Percentiles rank a stretch among this genome's conserved stretches.
phyloP scores from a whole-genome alignment of 2,797 vertebrate species.

The Chelmon rostratus region DNA sequence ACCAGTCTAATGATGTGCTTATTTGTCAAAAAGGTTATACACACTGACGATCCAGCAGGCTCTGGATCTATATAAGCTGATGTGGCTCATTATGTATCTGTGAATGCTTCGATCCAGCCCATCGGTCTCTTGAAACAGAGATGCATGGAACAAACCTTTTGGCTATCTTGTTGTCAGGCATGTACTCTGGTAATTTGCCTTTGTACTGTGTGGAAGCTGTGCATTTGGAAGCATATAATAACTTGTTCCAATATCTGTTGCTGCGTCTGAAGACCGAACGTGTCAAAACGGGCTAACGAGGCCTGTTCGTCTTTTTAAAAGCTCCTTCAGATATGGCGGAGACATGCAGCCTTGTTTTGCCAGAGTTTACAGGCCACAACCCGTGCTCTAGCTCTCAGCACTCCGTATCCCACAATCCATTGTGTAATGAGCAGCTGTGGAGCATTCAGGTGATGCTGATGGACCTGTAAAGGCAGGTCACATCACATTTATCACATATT shows the following conservation, averaged over 20 bases:
- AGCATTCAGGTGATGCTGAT: neutral
- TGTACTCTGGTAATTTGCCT: neutral
- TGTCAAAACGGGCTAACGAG: neutral
- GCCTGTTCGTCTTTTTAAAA: neutral
- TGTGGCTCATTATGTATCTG: neutral
- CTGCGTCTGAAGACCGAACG: neutral
- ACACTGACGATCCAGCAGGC: neutral
- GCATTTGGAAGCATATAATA: neutral
- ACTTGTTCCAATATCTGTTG: neutral
- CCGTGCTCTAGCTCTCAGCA: neutral
- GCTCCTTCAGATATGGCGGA: neutral
- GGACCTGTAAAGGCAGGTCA: neutral
- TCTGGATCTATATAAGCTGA: neutral
- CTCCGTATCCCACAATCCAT: neutral
- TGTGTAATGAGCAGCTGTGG: neutral
- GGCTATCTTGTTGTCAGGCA: neutral
- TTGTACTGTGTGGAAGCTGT: neutral
- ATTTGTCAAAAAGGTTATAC: neutral
- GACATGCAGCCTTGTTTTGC: neutral
- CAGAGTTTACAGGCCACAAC: neutral
- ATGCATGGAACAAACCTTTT: neutral
- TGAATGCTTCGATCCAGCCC: neutral
- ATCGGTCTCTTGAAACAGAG: neutral
- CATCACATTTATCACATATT: neutral
- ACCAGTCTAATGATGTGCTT: neutral